These are phyloP conservation scores for Pelodytes ibericus DNA, from an alignment of 2,797 vertebrate species.

Conservation along the genomic window DNA sequence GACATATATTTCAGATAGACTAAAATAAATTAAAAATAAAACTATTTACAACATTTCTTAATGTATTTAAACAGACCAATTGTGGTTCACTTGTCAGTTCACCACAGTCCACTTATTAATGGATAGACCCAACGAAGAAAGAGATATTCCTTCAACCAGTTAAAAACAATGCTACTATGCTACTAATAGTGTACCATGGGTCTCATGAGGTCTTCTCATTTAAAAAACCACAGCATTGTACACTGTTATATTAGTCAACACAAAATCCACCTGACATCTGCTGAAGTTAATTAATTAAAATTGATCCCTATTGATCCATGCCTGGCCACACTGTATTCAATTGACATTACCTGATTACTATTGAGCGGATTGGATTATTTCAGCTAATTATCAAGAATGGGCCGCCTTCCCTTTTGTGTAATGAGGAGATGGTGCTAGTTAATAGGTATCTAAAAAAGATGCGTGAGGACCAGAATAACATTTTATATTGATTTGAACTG, in stretches of 20 bases:
- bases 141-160: no score
- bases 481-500: slow-evolving; percentile 29
- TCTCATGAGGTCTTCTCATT: neutral
- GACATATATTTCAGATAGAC: no score
- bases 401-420: slow-evolving; percentile 33
- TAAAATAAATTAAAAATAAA: no score
- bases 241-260: slow-evolving; percentile 12
- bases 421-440: slow-evolving; percentile 29
- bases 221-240: slow-evolving; percentile 1
- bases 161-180: no score
- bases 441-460: slow-evolving; percentile 31
- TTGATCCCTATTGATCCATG: slow-evolving; percentile 45
- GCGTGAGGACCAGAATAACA: slow-evolving; percentile 26
- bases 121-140: no score
- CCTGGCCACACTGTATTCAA: slow-evolving; percentile 29
- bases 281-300: slow-evolving; percentile 45
- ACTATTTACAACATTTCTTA: no score
- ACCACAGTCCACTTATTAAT: no score
- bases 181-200: neutral
- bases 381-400: slow-evolving; percentile 47
- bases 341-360: slow-evolving; percentile 51
- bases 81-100: no score
- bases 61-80: no score
- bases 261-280: slow-evolving; percentile 23
- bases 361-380: slow-evolving; percentile 43